phyloP scores from a whole-genome alignment of 1,140 invertebrate genomes.

The Drosophila rufa region DNA sequence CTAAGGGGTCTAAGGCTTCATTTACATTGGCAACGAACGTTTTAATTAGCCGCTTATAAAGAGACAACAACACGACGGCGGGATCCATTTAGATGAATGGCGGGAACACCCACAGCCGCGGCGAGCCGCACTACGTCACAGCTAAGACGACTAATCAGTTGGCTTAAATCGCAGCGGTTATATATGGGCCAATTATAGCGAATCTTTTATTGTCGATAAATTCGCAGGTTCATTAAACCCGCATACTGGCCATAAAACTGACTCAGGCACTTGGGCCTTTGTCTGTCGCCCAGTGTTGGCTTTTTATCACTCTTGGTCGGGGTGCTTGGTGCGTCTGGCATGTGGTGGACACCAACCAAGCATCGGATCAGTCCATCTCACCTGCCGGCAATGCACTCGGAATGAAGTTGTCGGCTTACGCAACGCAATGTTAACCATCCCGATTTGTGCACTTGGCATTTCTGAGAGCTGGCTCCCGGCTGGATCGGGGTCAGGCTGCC shows the following conservation, averaged over 20 bases:
- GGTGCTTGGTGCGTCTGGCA: constrained; percentile 45
- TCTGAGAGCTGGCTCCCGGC: constrained; percentile 51
- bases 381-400: constrained; percentile 38
- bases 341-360: constrained; percentile 45
- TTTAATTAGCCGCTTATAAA: constrained; percentile 72
- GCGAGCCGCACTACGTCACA: constrained; percentile 34
- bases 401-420: constrained; percentile 58
- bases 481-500: constrained; percentile 68
- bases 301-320: constrained; percentile 39
- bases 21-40: constrained; percentile 76
- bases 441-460: constrained; percentile 54
- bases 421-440: constrained; percentile 72
- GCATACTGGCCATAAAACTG: constrained; percentile 38
- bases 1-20: constrained; percentile 38
- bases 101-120: constrained; percentile 66
- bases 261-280: constrained; percentile 38
- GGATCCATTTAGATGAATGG: constrained; percentile 58
- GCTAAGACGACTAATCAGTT: constrained; percentile 33
- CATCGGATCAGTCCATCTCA: constrained; percentile 13
- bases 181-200: constrained; percentile 70
- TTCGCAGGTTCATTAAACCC: constrained; percentile 77
- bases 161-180: constrained; percentile 65
- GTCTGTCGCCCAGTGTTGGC: constrained; percentile 6
- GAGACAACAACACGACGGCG: constrained; percentile 26
- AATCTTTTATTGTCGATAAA: constrained; percentile 79